Conservation (phyloP, 2,888 invertebrate genomes). For the Conistra vaccinii region DNA sequence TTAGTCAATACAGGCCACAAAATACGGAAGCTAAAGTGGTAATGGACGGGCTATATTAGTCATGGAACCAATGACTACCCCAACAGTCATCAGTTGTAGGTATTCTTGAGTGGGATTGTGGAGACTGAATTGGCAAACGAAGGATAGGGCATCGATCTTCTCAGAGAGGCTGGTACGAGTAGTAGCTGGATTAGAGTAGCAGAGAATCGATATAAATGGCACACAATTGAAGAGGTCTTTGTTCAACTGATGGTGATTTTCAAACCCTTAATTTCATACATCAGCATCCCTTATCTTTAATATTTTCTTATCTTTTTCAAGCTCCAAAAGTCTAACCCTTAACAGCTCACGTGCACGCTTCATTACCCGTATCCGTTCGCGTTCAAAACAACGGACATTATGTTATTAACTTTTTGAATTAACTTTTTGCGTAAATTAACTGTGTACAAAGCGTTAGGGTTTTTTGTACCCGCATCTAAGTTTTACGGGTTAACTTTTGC, state of each 20-base stretch:
- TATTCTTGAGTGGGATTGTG: background rate
- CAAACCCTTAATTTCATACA: background rate
- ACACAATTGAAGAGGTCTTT: background rate
- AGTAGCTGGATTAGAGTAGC: background rate
- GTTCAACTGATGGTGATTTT: background rate
- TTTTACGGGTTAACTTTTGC: conserved; percentile 52
- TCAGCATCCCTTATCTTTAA: background rate
- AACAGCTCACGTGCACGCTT: conserved; percentile 59
- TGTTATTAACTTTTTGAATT: conserved; percentile 68
- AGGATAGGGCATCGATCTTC: background rate
- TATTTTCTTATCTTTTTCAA: background rate
- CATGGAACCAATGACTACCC: background rate
- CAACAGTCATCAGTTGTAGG: background rate
- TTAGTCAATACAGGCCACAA: background rate
- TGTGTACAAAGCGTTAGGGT: conserved; percentile 34
- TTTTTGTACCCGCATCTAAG: conserved; percentile 52
- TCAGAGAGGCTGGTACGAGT: background rate
- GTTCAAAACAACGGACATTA: conserved; percentile 63
- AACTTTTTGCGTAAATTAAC: conserved; percentile 66
- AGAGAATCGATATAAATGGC: background rate
- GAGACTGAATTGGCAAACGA: background rate
- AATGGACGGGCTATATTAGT: background rate
- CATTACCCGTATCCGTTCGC: conserved; percentile 64
- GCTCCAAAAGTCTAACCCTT: conserved; percentile 46
- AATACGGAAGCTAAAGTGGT: background rate